A percentile compares a stretch with the other conserved stretches of the same genome.
phyloP scores from a whole-genome alignment of 2,113 vertebrate species.

The Apteryx mantelli region DNA sequence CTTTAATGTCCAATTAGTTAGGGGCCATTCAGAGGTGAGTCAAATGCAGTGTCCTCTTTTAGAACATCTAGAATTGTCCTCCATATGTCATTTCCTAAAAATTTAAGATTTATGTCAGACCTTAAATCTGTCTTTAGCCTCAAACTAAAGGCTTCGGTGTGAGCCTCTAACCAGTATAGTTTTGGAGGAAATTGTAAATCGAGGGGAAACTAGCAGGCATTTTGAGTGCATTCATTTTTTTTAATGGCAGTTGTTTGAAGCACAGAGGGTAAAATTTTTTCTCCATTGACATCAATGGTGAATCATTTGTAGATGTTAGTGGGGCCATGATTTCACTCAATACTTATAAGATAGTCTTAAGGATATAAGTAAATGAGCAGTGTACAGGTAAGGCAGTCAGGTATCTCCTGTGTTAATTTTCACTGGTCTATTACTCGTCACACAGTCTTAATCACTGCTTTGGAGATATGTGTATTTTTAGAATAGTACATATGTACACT shows the following conservation, averaged over 20 bases:
- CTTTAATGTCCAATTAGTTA: neutral
- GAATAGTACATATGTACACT: neutral
- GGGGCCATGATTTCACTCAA: neutral
- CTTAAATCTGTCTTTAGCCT: neutral
- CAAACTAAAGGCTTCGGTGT: neutral
- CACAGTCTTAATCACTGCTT: neutral
- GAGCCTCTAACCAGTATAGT: neutral
- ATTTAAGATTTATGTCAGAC: neutral
- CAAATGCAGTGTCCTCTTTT: neutral
- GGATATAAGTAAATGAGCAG: neutral
- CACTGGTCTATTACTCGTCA: neutral
- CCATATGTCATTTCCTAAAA: neutral
- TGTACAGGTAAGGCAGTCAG: neutral
- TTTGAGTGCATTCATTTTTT: neutral
- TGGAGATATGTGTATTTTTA: neutral
- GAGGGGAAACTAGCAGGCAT: neutral
- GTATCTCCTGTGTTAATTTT: neutral
- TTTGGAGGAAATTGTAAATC: neutral
- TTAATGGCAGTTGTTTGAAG: neutral
- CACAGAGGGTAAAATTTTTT: neutral
- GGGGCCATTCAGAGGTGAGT: neutral
- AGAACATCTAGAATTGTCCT: neutral
- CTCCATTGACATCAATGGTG: neutral
- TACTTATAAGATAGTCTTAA: neutral
- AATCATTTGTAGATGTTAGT: neutral